Evolutionary conservation across 2,888 invertebrate species (phyloP).

Genomic region (Scaptomyza tumidula): DNA sequence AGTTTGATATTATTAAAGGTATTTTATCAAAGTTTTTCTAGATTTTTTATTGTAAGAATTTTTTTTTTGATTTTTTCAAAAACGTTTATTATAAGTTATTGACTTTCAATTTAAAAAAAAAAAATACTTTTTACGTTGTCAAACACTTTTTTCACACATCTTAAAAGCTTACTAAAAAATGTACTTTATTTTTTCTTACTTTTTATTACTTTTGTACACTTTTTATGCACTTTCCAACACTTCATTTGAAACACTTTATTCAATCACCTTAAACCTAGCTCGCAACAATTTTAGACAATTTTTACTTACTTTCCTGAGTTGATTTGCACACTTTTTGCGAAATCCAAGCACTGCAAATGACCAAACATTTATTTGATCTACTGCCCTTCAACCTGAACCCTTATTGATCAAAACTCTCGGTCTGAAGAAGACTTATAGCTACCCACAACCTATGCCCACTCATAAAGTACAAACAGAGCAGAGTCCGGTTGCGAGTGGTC

Average conservation of each 20-base stretch:
- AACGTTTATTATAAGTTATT: too few species aligned
- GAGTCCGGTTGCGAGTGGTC: slow-evolving; percentile 29
- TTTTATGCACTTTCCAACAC: neutral
- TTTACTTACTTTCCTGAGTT: slow-evolving; percentile 1
- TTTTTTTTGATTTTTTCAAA: too few species aligned
- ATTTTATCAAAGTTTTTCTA: too few species aligned
- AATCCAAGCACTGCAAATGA: slow-evolving; percentile 53
- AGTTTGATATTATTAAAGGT: too few species aligned
- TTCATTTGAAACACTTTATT: neutral
- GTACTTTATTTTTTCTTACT: too few species aligned
- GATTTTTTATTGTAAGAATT: too few species aligned
- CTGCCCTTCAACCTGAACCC: slow-evolving; percentile 30
- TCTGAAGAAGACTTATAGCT: slow-evolving; percentile 41
- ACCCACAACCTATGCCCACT: slow-evolving; percentile 49
- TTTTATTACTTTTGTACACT: neutral
- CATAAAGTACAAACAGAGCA: slow-evolving; percentile 57
- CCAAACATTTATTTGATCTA: slow-evolving; percentile 58
- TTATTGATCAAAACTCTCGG: slow-evolving; percentile 68
- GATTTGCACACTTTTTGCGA: slow-evolving; percentile 25
- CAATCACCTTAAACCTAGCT: neutral
- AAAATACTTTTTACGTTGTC: too few species aligned
- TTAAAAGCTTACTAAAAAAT: too few species aligned
- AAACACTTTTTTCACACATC: too few species aligned
- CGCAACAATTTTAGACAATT: neutral
- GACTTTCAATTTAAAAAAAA: too few species aligned